phyloP scores from a whole-genome alignment of 1,140 invertebrate species.

The Polypedilum pembai region DNA sequence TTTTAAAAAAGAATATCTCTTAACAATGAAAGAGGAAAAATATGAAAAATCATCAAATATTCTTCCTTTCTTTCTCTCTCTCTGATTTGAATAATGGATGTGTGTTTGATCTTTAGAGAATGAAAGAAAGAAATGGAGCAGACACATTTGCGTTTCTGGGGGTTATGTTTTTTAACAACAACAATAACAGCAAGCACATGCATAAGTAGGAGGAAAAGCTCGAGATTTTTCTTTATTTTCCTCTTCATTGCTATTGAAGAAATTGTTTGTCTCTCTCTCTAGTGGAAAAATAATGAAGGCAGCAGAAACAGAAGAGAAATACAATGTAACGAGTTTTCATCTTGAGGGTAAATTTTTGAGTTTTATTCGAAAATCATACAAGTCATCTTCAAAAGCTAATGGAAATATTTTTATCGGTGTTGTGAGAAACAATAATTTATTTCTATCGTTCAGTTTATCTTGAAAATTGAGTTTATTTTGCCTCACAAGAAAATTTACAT shows the following conservation, averaged over 20 bases:
- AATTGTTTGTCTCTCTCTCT: no score
- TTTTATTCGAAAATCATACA: background rate
- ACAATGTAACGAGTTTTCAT: constrained; percentile 23
- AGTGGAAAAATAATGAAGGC: constrained; percentile 10
- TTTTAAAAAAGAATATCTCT: no score
- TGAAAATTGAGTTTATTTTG: no score
- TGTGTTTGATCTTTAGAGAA: constrained; percentile 9
- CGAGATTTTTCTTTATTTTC: no score
- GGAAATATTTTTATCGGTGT: background rate
- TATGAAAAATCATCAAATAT: constrained; percentile 6
- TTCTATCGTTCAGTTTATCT: no score
- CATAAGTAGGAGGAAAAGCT: no score
- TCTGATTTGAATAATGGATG: constrained; percentile 18
- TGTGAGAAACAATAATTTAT: no score
- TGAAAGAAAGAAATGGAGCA: background rate
- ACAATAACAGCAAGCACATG: background rate
- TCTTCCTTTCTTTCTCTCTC: background rate
- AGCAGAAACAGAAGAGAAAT: background rate
- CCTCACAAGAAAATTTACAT: no score
- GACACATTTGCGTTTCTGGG: background rate
- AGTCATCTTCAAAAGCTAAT: constrained; percentile 9
- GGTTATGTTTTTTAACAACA: background rate
- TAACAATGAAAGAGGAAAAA: background rate
- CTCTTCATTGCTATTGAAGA: no score
- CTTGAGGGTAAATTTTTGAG: constrained; percentile 9